These are phyloP conservation scores for Siderastrea siderea DNA, from an alignment of 92 coral and sea anemone species.

Conservation along the genomic window DNA sequence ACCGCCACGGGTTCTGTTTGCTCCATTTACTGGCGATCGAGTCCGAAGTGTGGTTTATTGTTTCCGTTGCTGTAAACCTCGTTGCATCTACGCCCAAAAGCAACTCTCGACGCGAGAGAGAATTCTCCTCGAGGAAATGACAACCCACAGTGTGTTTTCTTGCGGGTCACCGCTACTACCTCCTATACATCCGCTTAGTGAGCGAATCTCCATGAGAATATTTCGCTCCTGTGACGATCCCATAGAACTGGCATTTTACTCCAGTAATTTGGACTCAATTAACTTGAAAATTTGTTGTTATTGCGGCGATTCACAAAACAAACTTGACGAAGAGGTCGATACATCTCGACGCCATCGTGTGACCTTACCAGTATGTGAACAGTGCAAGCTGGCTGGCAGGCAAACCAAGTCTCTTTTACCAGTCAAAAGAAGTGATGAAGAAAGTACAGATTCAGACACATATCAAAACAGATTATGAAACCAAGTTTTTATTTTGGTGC, in stretches of 20 bases:
- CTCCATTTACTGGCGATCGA: conserved; percentile 67
- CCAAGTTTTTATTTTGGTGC: too few species aligned
- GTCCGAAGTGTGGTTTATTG: conserved; percentile 69
- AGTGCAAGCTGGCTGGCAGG: conserved; percentile 28
- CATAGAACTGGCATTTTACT: conserved; percentile 55
- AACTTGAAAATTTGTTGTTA: conserved; percentile 28
- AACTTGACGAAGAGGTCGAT: background rate
- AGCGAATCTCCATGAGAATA: conserved; percentile 59
- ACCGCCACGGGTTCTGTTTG: conserved; percentile 20
- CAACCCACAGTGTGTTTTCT: conserved; percentile 61
- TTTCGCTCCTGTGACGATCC: conserved; percentile 43
- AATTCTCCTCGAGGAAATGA: conserved; percentile 56
- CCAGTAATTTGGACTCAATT: conserved; percentile 2
- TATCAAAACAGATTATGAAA: too few species aligned
- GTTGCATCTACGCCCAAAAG: conserved; percentile 75
- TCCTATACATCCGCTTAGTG: conserved; percentile 68
- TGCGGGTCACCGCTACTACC: conserved; percentile 70
- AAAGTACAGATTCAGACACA: background rate
- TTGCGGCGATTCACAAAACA: conserved; percentile 30
- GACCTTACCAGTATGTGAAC: conserved; percentile 15
- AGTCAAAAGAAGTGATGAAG: background rate
- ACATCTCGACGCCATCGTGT: background rate
- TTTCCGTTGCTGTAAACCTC: conserved; percentile 83
- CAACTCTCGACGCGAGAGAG: conserved; percentile 61
- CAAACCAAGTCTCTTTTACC: conserved; percentile 27